Conservation (phyloP, 2,888 invertebrate species). For the Troides aeacus region DNA sequence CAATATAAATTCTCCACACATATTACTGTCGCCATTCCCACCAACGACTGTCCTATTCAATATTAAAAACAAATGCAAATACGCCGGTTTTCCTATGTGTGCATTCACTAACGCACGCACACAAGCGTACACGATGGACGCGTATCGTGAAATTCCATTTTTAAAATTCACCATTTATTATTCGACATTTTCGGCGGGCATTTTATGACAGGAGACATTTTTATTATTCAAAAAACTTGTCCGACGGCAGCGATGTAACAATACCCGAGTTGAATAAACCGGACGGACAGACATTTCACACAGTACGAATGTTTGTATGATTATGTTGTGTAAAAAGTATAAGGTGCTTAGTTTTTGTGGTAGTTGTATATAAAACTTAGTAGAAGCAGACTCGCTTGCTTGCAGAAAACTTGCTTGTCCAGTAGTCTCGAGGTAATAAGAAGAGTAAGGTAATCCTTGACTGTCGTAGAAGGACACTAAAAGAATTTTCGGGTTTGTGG, state of each 20-base stretch:
- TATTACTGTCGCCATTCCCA: neutral
- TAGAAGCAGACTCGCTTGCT: neutral
- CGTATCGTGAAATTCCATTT: slow-evolving; percentile 9
- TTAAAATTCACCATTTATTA: slow-evolving; percentile 14
- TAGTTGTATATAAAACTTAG: neutral
- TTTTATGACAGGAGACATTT: slow-evolving; percentile 25
- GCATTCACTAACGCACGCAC: neutral
- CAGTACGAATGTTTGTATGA: neutral
- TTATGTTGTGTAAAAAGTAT: neutral
- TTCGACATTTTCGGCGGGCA: slow-evolving; percentile 8
- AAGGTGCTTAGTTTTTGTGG: neutral
- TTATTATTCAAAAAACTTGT: slow-evolving; percentile 23
- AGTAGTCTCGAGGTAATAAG: too few species aligned
- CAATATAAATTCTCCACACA: neutral
- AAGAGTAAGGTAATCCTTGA: too few species aligned
- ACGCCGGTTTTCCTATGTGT: neutral
- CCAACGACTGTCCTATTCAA: neutral
- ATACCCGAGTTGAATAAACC: slow-evolving; percentile 15
- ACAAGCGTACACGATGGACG: neutral
- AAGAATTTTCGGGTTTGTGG: too few species aligned
- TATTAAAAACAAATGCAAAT: slow-evolving; percentile 1
- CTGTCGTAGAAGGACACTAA: too few species aligned
- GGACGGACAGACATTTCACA: slow-evolving; percentile 7
- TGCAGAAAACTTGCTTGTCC: too few species aligned
- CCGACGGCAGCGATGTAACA: slow-evolving; percentile 7